Evolutionary conservation across 2,797 vertebrate genomes (phyloP), one percentile per base, ranked within the genome.

Genomic region (Anisognathus igniventris): DNA sequence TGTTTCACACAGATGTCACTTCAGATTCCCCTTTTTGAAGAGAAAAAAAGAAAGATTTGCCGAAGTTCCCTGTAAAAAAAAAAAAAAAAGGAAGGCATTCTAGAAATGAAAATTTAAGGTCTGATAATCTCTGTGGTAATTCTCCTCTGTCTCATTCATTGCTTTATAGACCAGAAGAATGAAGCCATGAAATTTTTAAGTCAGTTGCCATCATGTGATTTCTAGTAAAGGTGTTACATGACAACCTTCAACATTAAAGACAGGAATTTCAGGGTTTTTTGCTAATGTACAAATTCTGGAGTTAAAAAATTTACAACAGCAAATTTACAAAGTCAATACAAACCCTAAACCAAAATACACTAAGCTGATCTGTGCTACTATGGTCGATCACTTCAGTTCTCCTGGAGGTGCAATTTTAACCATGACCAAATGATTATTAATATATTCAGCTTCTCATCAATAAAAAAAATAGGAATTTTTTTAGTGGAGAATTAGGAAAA

Each of bases 251-350:
- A 53, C 7, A 35, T 13, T 14, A 74, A 77, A 76, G 16, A 6
- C 5, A 53, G n/a, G 23, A 80, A 64, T 19, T 31, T 44, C 40
- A 10, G 4, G 1, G 0, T 0, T 13, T n/a, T 42, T 33, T 75
- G 1, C 20, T 48, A 6, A 0, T 0, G 0, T 35, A 24, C 1
- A 61, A 79, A 70, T 73, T 73, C 33, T 51, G n/a, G 4, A 71
- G 8, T 58, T 10, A 76, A 57, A 45, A 2, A 24, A 68, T n/a
- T 65, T 68, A 27, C 14, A 89, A 39, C 2, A 64, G 2, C 2
- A 47, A 50, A 54, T 35, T 60, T 42, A 37, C 11, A 22, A 62
- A 85, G 13, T 54, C 37, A 42, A 39, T 37, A 12, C 10, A 70
- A 80, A 65, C 7, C 5, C 39, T 39, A 51, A 50, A 44, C 4